These are phyloP conservation scores for Polyodon spathula DNA, from an alignment of 2,113 vertebrate genomes.

Conservation along the genomic window DNA sequence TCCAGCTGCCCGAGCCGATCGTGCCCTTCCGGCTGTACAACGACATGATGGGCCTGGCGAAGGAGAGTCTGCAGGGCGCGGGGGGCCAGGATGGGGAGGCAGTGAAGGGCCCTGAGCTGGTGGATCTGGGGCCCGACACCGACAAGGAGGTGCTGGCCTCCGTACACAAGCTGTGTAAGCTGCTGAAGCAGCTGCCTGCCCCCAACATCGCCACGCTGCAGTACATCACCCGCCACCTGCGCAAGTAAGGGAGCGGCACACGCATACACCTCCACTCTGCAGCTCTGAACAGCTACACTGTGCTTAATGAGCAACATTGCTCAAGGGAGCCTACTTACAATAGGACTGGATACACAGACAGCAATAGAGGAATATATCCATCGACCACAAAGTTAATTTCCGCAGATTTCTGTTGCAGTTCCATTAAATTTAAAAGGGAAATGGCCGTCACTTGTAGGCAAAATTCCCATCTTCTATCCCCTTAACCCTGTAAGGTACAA, in stretches of 20 bases:
- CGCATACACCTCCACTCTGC: neutral
- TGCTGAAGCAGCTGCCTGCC: conserved; percentile 65
- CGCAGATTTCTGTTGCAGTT: too few species aligned
- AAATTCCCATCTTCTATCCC: too few species aligned
- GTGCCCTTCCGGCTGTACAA: conserved; percentile 84
- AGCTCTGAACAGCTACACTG: neutral
- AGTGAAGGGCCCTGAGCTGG: conserved; percentile 49
- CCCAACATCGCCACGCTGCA: conserved; percentile 70
- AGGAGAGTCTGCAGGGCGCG: conserved; percentile 72
- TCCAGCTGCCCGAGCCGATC: conserved; percentile 85
- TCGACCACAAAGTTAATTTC: too few species aligned
- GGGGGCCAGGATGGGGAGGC: conserved; percentile 37
- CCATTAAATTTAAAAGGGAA: too few species aligned
- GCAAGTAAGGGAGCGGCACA: conserved; percentile 62
- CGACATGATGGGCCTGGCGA: conserved; percentile 83
- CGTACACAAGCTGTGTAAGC: conserved; percentile 64
- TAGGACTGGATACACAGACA: too few species aligned
- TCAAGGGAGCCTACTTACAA: too few species aligned
- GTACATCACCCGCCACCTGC: conserved; percentile 75
- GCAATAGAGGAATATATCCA: too few species aligned
- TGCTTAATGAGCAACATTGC: neutral
- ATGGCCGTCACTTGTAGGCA: too few species aligned
- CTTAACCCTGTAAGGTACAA: too few species aligned
- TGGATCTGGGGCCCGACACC: conserved; percentile 51
- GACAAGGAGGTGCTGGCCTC: conserved; percentile 54